A percentile compares a stretch with the other conserved stretches of the same genome.
phyloP scores from a whole-genome alignment of 2,888 invertebrate species.

The Leptinotarsa rubiginosa region DNA sequence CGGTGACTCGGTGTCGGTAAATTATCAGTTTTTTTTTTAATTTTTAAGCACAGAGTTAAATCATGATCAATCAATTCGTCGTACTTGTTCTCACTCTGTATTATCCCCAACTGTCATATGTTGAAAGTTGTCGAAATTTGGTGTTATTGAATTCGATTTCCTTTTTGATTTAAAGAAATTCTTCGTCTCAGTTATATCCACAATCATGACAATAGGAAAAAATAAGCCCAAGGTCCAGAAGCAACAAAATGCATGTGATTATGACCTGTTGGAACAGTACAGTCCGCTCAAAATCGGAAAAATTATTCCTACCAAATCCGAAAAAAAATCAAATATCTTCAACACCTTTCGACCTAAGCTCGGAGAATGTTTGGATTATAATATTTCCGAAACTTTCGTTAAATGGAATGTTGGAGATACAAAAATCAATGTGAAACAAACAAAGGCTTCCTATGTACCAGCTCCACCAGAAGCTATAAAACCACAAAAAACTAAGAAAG shows the following conservation, averaged over 20 bases:
- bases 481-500: slow-evolving; percentile 34
- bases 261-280: slow-evolving; percentile 41
- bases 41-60: no score
- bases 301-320: slow-evolving; percentile 48
- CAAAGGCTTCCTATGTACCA: slow-evolving; percentile 52
- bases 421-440: slow-evolving; percentile 54
- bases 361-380: slow-evolving; percentile 53
- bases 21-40: no score
- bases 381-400: slow-evolving; percentile 55
- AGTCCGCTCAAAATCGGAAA: slow-evolving; percentile 49
- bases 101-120: not conserved
- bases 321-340: slow-evolving; percentile 45
- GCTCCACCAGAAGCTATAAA: slow-evolving; percentile 47
- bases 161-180: slow-evolving; percentile 8
- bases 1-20: no score
- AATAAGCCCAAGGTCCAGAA: slow-evolving; percentile 2
- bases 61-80: no score
- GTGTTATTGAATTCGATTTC: not conserved
- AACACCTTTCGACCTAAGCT: slow-evolving; percentile 47
- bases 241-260: not conserved
- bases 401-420: slow-evolving; percentile 48
- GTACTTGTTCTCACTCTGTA: not conserved
- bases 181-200: not conserved
- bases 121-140: slow-evolving; percentile 20
- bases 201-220: slow-evolving; percentile 17